A percentile compares a stretch with the other conserved stretches of the same genome.
Conservation (phyloP, 2,113 vertebrate genomes). For the Progne subis region DNA sequence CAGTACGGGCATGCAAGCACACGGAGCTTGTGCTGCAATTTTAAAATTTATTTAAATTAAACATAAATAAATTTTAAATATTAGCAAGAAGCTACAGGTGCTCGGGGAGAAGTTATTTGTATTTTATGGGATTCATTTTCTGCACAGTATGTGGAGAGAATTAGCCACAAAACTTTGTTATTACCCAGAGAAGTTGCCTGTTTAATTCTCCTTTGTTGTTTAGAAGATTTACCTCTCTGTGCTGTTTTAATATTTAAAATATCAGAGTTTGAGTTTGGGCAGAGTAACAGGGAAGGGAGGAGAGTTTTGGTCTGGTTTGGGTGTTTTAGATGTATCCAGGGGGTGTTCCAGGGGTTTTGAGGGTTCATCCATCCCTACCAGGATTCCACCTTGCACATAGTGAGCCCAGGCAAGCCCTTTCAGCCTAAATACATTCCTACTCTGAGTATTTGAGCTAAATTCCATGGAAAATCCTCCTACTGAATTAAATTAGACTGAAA, state of each 20-base stretch:
- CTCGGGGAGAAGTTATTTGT: constrained; percentile 58
- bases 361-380: not conserved
- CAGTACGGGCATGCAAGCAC: accelerated
- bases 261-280: not conserved
- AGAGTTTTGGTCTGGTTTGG: not conserved
- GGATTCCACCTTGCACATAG: not conserved
- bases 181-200: constrained; percentile 34
- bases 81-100: constrained; percentile 60
- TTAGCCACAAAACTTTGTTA: constrained; percentile 50
- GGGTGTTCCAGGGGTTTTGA: accelerated
- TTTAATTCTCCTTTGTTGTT: constrained; percentile 53
- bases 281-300: not conserved
- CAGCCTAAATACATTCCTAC: not conserved
- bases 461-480: not conserved
- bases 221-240: constrained; percentile 10
- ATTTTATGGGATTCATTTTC: constrained; percentile 65
- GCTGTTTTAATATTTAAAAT: constrained; percentile 62
- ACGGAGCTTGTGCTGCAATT: not conserved
- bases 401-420: not conserved
- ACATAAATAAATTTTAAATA: constrained; percentile 63
- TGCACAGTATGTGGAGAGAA: constrained; percentile 49
- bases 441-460: not conserved
- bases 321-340: not conserved
- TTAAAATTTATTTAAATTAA: constrained; percentile 45
- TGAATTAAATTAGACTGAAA: not conserved